Evolutionary conservation across 2,113 vertebrate genomes (phyloP), one percentile per base, ranked within the genome.

Genomic region (Laticauda laticaudata): DNA sequence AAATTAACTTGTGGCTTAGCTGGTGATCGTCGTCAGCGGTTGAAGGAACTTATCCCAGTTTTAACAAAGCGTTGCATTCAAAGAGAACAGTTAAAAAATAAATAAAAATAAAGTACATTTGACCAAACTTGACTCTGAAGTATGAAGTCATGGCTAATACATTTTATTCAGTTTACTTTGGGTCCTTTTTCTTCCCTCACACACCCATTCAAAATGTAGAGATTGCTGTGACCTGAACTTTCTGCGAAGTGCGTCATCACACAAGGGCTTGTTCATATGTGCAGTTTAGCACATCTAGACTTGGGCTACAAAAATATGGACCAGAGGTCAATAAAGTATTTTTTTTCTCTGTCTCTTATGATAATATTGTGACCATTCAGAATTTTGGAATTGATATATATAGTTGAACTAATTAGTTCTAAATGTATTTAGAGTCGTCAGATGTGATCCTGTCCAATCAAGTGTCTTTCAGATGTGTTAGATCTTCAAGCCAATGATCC

Each of bases 131-230:
- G 29, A 29, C n/a, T 20, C 75, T 88, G 88, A 88, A 91, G 86
- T 4, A 94, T 94, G 93, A 90, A 48, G 93, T 69, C 86, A 92
- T 93, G 39, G 61, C 34, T 29, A 89, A n/a, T 75, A 87, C 86
- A 91, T 75, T 91, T 87, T 93, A 88, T 34, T 94, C 89, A 88
- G 92, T 95, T 96, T 93, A 93, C 95, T 95, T 94, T 94, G 0
- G 2, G 91, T 45, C 61, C 85, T 88, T 54, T 91, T 91, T 29
- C 24, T 54, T 61, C 23, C 48, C 45, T 59, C 29, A 93, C n/a
- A 26, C 3, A 69, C 45, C 20, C 18, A 48, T 51, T 92, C 86
- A 88, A 88, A 51, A 69, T 53, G 10, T 26, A 61, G 85, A 51
- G 85, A 86, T 92, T 69, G 87, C 43, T 12, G 2, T 53, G 91